Evolutionary conservation across 2,888 invertebrate species (phyloP), one percentile per base, ranked within the genome.

Genomic region (Acanthoscelides obtectus): DNA sequence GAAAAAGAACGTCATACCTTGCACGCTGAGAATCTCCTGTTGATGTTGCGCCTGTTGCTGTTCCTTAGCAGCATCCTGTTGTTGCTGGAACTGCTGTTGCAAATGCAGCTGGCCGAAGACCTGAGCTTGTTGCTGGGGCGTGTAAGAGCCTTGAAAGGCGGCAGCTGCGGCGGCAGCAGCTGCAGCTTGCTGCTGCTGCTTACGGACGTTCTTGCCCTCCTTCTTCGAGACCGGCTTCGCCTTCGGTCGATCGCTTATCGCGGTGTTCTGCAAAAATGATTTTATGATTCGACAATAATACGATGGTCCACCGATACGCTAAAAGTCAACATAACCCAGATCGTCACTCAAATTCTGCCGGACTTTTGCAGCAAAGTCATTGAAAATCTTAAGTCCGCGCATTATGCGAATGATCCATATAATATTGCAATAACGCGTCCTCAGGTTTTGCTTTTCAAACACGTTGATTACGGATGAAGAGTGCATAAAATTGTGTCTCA

Each of bases 191-290:
- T 85, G 86, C 72, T 84, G 84, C 77, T 87, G 87, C 79, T 93
- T 93, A 79, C 92, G 89, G 74, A 90, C 87, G 82, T 90, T 91
- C 85, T 94, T 94, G 69, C 91, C 90, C 83, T 93, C 94, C 84
- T 94, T 94, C 84, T 94, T 93, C 69, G 92, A 91, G 70, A 91
- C 91, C 66, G 93, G 91, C 85, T 94, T 95, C 67, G 92, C 94
- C 85, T 94, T 94, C 73, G 94, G 93, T 80, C 94, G 90, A 86
- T 95, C 94, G 86, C 93, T 93, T 80, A 94, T 93, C 76, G 93
- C 92, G 73, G 92, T 93, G 81, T 89, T 91, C 87, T 92, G 86
- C 25, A 17, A 64, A 1, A n/a, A 20, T 67, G 20, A 67, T 67
- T n/a, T n/a, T n/a, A n/a, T n/a, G n/a, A n/a, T n/a, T n/a, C n/a